Base-by-base conservation (phyloP, 2,888 invertebrate species). In the Chrysolina oricalcia region DNA sequence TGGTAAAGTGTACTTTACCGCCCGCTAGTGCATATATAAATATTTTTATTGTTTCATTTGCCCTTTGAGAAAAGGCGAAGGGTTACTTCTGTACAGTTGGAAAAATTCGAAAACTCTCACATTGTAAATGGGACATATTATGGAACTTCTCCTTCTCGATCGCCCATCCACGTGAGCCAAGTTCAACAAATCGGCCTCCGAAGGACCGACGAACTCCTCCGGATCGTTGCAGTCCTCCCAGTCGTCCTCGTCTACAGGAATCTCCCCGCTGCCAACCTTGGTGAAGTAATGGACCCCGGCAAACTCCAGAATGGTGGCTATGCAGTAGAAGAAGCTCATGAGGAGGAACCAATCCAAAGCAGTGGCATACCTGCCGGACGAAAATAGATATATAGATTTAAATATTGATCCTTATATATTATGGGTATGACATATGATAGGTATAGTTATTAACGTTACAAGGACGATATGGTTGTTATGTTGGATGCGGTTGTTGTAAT, bases 271-370 rank as follows among this genome's bases (percentile, higher is more conserved):
- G 11, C 96, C 96, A 6, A 95, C 95, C 92, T 97, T 97, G 0
- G 98, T 98, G 86, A 97, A 97, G 88, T 97, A 98, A 89, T 98
- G 98, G 0, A 98, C 98, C 0, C 96, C 96, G n/a, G 98, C 97
- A 85, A 98, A 98, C 88, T 98, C 97, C 21, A 98, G 89, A 1
- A 98, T 91, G 0, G 97, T 97, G 0, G 97, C 97, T 83, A 98
- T 96, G 88, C 97, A 96, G 87, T 97, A 97, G 82, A 95, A 94
- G 88, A 97, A 97, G 86, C 97, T 97, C 95, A 97, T 96, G 72
- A 97, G 89, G 50, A 97, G 91, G 87, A 97, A 98, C 95, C 97
- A 97, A 87, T 98, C 97, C 56, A 98, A 89, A 0, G 97, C 97
- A 0, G 97, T 98, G n/a, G 97, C 97, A 87, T 97, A 78, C 65